phyloP scores from a whole-genome alignment of 2,113 vertebrate genomes.

The Alaudala cheleensis region DNA sequence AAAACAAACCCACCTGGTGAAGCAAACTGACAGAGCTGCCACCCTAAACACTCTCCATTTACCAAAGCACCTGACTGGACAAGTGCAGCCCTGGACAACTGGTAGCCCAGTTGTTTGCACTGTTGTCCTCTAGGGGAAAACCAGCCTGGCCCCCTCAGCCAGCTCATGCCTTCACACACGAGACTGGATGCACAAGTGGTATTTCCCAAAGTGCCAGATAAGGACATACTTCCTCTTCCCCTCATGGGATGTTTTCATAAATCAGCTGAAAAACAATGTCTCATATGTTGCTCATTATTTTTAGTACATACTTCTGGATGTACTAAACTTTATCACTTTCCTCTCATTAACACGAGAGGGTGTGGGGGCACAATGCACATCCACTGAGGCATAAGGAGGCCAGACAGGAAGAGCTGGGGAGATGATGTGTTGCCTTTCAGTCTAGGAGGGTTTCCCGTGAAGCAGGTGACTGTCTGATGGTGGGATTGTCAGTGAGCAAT shows the following conservation, averaged over 20 bases:
- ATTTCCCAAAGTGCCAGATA: constrained; percentile 8
- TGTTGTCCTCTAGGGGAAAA: accelerated
- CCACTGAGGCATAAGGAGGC: neutral
- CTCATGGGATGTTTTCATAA: neutral
- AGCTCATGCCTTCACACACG: neutral
- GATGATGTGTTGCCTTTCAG: neutral
- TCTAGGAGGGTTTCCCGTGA: neutral
- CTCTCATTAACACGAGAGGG: accelerated
- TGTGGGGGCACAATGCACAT: neutral
- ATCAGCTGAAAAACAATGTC: neutral
- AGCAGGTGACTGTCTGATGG: neutral
- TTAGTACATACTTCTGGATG: neutral
- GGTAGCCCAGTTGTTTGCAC: accelerated
- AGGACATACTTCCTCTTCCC: neutral
- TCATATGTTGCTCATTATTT: neutral
- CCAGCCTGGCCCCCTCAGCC: accelerated
- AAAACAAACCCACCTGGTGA: neutral
- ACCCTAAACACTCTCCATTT: accelerated
- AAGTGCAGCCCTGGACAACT: accelerated
- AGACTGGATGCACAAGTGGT: neutral
- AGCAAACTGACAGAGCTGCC: neutral
- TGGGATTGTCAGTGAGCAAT: neutral
- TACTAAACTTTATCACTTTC: neutral
- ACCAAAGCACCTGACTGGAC: neutral
- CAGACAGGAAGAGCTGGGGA: neutral